Conservation (phyloP, 2,888 invertebrate species). For the Drosophila pseudotakahashii region DNA sequence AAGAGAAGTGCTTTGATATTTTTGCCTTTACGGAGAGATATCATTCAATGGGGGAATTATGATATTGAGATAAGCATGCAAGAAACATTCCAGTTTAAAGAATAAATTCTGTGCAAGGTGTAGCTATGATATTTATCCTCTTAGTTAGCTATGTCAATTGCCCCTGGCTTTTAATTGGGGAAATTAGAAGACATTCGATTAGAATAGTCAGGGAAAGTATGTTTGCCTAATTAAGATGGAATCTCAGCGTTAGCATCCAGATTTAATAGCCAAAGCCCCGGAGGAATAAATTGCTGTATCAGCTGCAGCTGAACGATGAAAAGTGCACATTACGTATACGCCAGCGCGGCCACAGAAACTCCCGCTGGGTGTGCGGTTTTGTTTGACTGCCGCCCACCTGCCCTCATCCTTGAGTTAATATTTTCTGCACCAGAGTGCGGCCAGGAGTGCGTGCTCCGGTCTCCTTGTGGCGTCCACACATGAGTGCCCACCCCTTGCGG, state of each 20-base stretch:
- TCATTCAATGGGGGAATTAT: conserved; percentile 13
- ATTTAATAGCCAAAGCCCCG: conserved; percentile 11
- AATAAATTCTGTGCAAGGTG: background rate
- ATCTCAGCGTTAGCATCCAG: background rate
- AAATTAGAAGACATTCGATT: too few species aligned
- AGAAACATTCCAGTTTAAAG: background rate
- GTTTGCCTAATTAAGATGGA: background rate
- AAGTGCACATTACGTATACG: conserved; percentile 52
- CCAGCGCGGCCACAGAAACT: conserved; percentile 32
- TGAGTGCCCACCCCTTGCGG: conserved; percentile 1
- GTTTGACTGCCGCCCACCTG: conserved; percentile 66
- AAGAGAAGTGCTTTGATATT: conserved; percentile 3
- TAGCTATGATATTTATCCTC: too few species aligned
- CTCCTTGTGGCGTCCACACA: conserved; percentile 12
- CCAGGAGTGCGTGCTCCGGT: conserved; percentile 36
- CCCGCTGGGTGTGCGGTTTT: conserved; percentile 61
- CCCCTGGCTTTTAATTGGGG: background rate
- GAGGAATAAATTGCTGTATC: conserved; percentile 76
- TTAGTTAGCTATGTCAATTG: too few species aligned
- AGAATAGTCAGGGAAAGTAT: background rate
- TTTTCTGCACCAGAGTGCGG: conserved; percentile 73
- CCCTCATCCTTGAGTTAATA: conserved; percentile 61
- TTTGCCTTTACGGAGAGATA: conserved; percentile 1
- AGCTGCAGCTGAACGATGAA: conserved; percentile 55
- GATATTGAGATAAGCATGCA: background rate